Percentiles rank a stretch among this genome's conserved stretches.
These are phyloP conservation scores for Zaprionus nigranus DNA, from an alignment of 1,140 invertebrate genomes.

Conservation along the genomic window DNA sequence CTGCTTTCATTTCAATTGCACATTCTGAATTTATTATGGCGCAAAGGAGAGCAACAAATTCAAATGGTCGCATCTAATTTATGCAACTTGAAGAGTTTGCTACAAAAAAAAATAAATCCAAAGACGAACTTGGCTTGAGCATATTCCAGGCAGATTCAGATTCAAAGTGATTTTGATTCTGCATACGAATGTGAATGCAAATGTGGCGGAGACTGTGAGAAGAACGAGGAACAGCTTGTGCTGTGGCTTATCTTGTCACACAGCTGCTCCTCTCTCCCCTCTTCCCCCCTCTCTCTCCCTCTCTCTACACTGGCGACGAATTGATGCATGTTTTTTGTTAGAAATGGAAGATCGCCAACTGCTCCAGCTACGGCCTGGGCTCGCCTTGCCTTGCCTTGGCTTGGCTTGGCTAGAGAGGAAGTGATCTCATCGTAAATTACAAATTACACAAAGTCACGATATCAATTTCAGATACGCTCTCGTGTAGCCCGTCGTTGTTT, in stretches of 20 bases:
- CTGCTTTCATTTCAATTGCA: conserved; percentile 55
- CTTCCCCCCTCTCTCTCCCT: neutral
- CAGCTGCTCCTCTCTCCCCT: neutral
- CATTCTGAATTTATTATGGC: conserved; percentile 62
- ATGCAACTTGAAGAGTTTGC: conserved; percentile 50
- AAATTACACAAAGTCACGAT: conserved; percentile 83
- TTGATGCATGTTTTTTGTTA: conserved; percentile 65
- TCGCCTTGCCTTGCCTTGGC: neutral
- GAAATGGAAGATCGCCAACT: conserved; percentile 34
- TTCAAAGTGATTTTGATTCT: neutral
- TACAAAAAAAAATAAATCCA: conserved; percentile 4
- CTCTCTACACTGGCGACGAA: conserved; percentile 48
- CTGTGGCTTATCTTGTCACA: conserved; percentile 67
- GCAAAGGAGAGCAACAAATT: conserved; percentile 37
- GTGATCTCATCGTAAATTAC: conserved; percentile 83
- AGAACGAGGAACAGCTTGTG: neutral
- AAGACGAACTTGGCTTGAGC: neutral
- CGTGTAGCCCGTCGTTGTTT: conserved; percentile 57
- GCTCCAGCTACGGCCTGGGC: neutral
- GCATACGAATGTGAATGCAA: conserved; percentile 58
- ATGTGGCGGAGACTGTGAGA: conserved; percentile 37
- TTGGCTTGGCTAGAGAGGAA: conserved; percentile 52
- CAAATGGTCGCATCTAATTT: conserved; percentile 67
- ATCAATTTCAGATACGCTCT: conserved; percentile 77
- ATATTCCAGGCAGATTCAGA: neutral